These are phyloP conservation scores for Ptilonorhynchus violaceus DNA, from an alignment of 2,113 vertebrate species.

Conservation along the genomic window DNA sequence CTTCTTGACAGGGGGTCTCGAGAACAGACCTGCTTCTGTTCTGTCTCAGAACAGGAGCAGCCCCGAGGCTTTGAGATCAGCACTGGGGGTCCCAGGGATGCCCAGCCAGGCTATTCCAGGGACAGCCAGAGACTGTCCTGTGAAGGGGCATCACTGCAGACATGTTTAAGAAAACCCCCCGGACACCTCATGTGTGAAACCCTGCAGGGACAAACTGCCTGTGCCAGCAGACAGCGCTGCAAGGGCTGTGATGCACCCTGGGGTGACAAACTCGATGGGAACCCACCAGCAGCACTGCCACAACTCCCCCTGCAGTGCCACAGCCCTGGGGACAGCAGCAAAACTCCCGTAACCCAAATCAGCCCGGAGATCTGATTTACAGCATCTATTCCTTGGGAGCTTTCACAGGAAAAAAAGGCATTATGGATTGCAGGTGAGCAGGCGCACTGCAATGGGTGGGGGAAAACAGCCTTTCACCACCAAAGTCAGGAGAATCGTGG, in stretches of 20 bases:
- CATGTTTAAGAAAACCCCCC: not conserved
- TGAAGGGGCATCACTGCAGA: not conserved
- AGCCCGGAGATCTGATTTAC: not conserved
- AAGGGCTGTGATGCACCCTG: rapidly evolving
- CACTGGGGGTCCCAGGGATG: rapidly evolving
- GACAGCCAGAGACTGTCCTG: not conserved
- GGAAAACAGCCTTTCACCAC: not conserved
- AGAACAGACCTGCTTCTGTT: not conserved
- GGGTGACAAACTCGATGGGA: rapidly evolving
- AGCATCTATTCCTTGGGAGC: not conserved
- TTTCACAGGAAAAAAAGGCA: not conserved
- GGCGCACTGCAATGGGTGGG: rapidly evolving
- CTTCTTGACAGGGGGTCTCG: not conserved
- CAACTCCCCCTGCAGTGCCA: rapidly evolving
- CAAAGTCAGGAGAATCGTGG: rapidly evolving
- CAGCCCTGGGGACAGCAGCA: not conserved
- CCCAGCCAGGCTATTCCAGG: not conserved
- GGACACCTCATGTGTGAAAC: not conserved
- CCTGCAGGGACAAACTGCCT: rapidly evolving
- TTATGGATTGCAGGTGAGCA: not conserved
- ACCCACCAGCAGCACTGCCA: not conserved
- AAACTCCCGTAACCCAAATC: not conserved
- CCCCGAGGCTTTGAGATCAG: rapidly evolving
- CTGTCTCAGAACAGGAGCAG: not conserved
- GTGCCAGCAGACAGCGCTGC: not conserved